Conservation (phyloP, 2,888 invertebrate species). For the Nasonia oneida region DNA sequence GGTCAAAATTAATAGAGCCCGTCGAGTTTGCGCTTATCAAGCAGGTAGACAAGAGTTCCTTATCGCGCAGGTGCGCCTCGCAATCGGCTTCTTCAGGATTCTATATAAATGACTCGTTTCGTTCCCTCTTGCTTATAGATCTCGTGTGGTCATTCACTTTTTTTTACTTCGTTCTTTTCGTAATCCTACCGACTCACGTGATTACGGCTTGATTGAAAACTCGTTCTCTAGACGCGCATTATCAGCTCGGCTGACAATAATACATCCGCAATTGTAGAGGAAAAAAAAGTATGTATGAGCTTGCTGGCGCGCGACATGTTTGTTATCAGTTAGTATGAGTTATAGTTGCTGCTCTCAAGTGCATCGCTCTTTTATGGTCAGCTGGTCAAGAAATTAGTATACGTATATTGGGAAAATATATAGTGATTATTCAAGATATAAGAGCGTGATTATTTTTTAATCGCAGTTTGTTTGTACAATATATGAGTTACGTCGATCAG, state of each 20-base stretch:
- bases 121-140: neutral
- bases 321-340: neutral
- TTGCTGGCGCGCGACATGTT: neutral
- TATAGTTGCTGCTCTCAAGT: neutral
- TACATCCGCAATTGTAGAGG: neutral
- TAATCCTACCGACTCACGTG: neutral
- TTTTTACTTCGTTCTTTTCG: neutral
- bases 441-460: neutral
- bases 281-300: neutral
- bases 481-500: neutral
- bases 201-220: neutral
- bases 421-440: neutral
- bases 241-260: neutral
- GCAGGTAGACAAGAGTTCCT: slow-evolving; percentile 16
- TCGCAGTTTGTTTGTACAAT: neutral
- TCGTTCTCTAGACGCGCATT: neutral
- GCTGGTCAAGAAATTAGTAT: no score
- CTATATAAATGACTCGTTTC: neutral
- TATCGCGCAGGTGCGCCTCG: slow-evolving; percentile 45
- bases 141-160: slow-evolving; percentile 4
- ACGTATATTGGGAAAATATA: neutral
- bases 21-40: slow-evolving; percentile 41
- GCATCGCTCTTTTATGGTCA: no score
- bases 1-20: slow-evolving; percentile 32
- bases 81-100: slow-evolving; percentile 1